Evolutionary conservation across 64 coral and sea anemone species (phyloP), one percentile per base, ranked within the genome.

Genomic region (Exaiptasia diaphana): DNA sequence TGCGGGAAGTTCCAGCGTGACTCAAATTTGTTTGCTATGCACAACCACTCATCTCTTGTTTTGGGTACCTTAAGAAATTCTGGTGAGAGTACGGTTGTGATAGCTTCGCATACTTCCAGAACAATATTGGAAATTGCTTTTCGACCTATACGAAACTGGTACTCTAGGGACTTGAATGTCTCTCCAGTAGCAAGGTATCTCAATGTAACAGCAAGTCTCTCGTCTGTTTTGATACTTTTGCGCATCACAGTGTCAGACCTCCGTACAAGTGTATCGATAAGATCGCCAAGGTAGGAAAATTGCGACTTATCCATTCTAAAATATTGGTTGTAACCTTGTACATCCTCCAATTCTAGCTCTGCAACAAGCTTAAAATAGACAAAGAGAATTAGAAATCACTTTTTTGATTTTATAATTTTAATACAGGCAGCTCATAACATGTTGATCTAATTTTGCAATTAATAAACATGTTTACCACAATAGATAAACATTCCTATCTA

Each of bases 101-200:
- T 77, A 45, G 71, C 83, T 35, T 63, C 6, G 15, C 83, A 75
- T 22, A 21, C 31, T 41, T 85, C 67, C 0, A 73, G 37, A 7
- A 85, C 55, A 27, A 74, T 74, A n/a, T 56, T 25, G 0, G 82
- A 75, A 45, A 85, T 85, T 40, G 50, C 68, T 21, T 50, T 85
- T 30, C 82, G 24, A 35, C 82, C 60, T 38, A 85, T 74, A 11
- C 82, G 48, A 34, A 85, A 74, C 49, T 73, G 50, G 35, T 41
- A 88, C 23, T 80, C 32, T 3, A 88, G 24, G 27, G 86, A 88
- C 64, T 80, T 41, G 48, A 88, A 79, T 4, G 75, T 42, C 48
- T 80, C 64, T 20, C 86, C 75, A 17, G 63, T 88, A 7, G 86
- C 86, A 21, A 88, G 39, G 59, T 80, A 88, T 33, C 64, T 40